Base-by-base conservation (phyloP, 2,113 vertebrate genomes). In the Plecturocebus donacophilus region DNA sequence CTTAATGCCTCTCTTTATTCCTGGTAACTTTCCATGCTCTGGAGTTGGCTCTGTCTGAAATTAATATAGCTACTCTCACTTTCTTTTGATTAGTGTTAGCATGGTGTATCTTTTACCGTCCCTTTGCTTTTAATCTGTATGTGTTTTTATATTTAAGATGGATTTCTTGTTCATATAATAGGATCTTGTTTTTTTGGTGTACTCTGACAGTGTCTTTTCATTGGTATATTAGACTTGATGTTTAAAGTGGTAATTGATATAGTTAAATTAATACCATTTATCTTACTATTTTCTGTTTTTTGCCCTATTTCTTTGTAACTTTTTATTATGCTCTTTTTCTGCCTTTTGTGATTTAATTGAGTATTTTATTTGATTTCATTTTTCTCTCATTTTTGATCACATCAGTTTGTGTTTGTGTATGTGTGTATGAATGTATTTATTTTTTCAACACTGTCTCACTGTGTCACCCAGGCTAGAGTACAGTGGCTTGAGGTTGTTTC, bases 71-170 rank as follows among this genome's bases (percentile, higher is more conserved):
- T 94, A 45, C n/a, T 70, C 17, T n/a, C 25, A 12, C 32, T 35
- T 75, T 52, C 13, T 86, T 90, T 68, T 40, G 2, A 42, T 20
- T 77, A 58, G 16, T 94, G 40, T 88, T 54, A 94, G 38, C n/a
- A 52, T 80, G 14, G 2, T 61, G 3, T 75, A 75, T 87, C n/a
- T 87, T 91, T 68, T 19, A 75, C 27, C 6, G 3, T 70, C 35
- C 47, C 35, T 87, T 87, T 52, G n/a, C 45, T 82, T 70, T 91
- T 54, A 40, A 79, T 35, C 58, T 82, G 13, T 73, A 10, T 85
- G 10, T 80, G 23, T 52, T 42, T 91, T 94, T 83, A 38, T 80
- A 81, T 75, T 83, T 77, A 47, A 96, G 71, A 76, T 90, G n/a
- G 13, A 20, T 71, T 88, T 79, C 66, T 88, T 71, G 8, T 90